These are phyloP conservation scores for Esperia sulphurella DNA, from an alignment of 2,888 invertebrate species.

Conservation along the genomic window DNA sequence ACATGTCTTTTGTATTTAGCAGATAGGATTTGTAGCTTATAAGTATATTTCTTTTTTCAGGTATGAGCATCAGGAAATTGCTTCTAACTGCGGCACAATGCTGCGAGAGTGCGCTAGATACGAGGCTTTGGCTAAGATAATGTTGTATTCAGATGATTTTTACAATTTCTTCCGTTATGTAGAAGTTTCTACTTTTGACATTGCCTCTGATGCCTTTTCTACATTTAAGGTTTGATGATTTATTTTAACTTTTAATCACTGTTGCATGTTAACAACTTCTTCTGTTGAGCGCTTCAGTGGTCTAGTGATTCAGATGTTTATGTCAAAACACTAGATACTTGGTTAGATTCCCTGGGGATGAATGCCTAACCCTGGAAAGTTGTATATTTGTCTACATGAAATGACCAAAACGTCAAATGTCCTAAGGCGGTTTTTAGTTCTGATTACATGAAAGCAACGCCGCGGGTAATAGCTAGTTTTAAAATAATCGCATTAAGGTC, in stretches of 20 bases:
- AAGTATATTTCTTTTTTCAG: slow-evolving; percentile 67
- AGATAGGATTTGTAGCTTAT: neutral
- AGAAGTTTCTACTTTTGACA: slow-evolving; percentile 99
- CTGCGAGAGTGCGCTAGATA: slow-evolving; percentile 98
- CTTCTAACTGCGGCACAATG: slow-evolving; percentile 99
- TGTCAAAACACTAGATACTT: no score
- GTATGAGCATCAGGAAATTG: slow-evolving; percentile 99
- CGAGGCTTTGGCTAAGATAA: slow-evolving; percentile 98
- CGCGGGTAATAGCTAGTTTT: no score
- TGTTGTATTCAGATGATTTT: slow-evolving; percentile 98
- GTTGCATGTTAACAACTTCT: neutral
- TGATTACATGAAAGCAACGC: no score
- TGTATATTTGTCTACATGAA: no score
- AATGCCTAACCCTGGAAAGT: no score
- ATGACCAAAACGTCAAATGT: no score
- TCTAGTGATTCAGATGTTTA: no score
- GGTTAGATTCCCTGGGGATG: no score
- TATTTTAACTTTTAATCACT: neutral
- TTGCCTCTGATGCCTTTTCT: slow-evolving; percentile 99
- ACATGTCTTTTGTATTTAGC: no score
- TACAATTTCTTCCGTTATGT: slow-evolving; percentile 99
- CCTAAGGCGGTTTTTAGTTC: no score
- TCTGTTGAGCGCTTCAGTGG: neutral
- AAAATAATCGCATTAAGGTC: no score
- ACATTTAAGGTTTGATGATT: slow-evolving; percentile 95